Base-by-base conservation (phyloP, 23 tunicate species). In the Trididemnum clinides region DNA sequence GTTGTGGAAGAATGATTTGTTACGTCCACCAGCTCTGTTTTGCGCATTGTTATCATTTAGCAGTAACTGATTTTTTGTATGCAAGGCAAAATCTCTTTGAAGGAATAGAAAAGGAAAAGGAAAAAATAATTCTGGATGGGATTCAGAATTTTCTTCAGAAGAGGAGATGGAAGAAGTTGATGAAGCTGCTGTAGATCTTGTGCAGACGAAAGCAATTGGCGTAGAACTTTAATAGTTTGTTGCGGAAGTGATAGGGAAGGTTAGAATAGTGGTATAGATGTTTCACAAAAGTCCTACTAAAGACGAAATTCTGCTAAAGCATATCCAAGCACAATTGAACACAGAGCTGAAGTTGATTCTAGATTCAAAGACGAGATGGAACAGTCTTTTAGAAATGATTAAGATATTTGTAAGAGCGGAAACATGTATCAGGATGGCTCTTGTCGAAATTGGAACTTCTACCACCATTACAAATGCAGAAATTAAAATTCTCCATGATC, bases 1-100 rank as follows among this genome's bases (percentile, higher is more conserved):
- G 90, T 36, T 87, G 80, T 80, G 90, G 90, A 79, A 87, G 89
- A 76, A 75, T 85, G 89, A 76, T 74, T 57, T 51, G 58, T 74
- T 75, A 74, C 71, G 35, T 85, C 62, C 89, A 85, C 34, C 89
- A 85, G 73, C 72, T 85, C 34, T 85, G 89, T 58, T 85, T 74
- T 85, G 89, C 82, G 32, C 89, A 74, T 75, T 82, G 73, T 57
- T 73, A 85, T 85, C 81, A 84, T 85, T 51, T 75, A n/a, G 88
- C 88, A 50, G 82, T 72, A 50, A 72, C 50, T 72, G 82, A 84
- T 73, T 84, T 84, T 70, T 84, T 84, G 82, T 84, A 72, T 66
- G 88, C 69, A 29, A 72, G 82, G 82, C 31, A 73, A 51, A 73
- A 84, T 72, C 23, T 39, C 70, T 72, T 51, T 84, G 82, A 72